A percentile compares a stretch with the other conserved stretches of the same genome.
phyloP scores from a whole-genome alignment of 2,113 vertebrate species.

The Onychostoma macrolepis region DNA sequence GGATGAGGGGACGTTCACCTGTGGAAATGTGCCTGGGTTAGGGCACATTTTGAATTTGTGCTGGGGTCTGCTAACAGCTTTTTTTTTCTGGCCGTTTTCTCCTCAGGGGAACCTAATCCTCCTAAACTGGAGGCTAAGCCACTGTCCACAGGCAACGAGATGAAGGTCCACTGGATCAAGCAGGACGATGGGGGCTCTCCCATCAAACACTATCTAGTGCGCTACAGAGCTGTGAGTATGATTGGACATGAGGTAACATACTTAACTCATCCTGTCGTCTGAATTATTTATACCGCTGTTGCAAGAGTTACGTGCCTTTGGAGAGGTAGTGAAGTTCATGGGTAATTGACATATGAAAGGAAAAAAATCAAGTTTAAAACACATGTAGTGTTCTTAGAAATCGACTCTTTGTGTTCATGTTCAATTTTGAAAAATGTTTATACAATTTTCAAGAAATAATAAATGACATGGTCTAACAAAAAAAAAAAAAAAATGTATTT shows the following conservation, averaged over 20 bases:
- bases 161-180: conserved; percentile 91
- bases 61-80: conserved; percentile 10
- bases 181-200: conserved; percentile 97
- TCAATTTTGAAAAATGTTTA: background rate
- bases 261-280: background rate
- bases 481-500: background rate
- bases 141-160: conserved; percentile 83
- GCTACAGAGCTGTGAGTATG: conserved; percentile 93
- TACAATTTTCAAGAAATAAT: background rate
- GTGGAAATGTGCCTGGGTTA: conserved; percentile 20
- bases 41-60: conserved; percentile 2
- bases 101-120: conserved; percentile 92
- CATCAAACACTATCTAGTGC: conserved; percentile 93
- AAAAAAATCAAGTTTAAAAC: background rate
- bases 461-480: background rate
- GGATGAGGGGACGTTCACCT: background rate
- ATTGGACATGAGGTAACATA: conserved; percentile 38
- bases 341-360: background rate
- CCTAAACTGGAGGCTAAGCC: conserved; percentile 88
- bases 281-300: conserved; percentile 13
- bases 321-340: background rate
- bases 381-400: background rate
- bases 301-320: background rate
- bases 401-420: background rate
- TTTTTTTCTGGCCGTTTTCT: conserved; percentile 59